These are phyloP conservation scores for Cheilosia urbana DNA, from an alignment of 2,888 invertebrate genomes.

Conservation along the genomic window DNA sequence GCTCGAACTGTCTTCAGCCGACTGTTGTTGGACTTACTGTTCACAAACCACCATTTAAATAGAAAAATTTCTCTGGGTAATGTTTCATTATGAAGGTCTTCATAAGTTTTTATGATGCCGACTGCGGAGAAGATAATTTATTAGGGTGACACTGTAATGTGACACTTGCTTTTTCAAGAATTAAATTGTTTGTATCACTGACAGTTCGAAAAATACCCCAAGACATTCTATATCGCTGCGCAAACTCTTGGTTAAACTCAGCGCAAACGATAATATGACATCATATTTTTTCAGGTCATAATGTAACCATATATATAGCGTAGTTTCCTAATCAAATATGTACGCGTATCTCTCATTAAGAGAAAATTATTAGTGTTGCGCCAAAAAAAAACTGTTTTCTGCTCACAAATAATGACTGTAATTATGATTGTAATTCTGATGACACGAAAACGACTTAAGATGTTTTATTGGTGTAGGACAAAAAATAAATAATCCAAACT, in stretches of 20 bases:
- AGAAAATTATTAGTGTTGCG: conserved; percentile 16
- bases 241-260: conserved; percentile 20
- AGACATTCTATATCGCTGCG: conserved; percentile 17
- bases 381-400: conserved; percentile 16
- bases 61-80: not conserved
- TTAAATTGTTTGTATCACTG: conserved; percentile 6
- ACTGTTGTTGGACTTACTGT: not conserved
- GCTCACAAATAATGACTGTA: not conserved
- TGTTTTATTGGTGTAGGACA: not conserved
- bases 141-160: conserved; percentile 4
- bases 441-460: not conserved
- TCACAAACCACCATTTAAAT: not conserved
- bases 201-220: conserved; percentile 21
- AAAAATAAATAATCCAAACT: too few relatives aligned
- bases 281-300: conserved; percentile 15
- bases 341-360: conserved; percentile 5
- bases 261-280: conserved; percentile 6
- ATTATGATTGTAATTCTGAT: not conserved
- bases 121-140: conserved; percentile 11
- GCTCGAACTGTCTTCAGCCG: not conserved
- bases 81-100: conserved; percentile 1
- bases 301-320: not conserved
- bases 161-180: not conserved
- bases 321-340: conserved; percentile 26
- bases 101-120: conserved; percentile 16